Evolutionary conservation across 2,797 vertebrate species (phyloP).

Genomic region (Pantherophis alleghaniensis): DNA sequence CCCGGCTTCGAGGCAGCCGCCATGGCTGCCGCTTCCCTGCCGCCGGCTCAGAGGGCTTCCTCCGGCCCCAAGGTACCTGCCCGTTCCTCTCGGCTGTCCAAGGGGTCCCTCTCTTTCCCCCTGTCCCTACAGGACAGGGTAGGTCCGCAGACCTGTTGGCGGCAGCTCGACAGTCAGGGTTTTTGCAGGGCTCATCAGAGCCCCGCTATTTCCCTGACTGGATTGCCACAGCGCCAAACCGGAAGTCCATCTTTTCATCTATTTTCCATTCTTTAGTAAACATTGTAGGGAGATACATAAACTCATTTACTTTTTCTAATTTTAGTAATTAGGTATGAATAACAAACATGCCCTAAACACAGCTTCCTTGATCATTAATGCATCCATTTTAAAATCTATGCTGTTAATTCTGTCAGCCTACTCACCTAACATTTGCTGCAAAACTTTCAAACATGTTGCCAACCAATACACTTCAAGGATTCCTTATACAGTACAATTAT

Average conservation of each 20-base stretch:
- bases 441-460: neutral
- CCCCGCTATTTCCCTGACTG: too few relatives aligned
- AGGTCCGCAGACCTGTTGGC: too few relatives aligned
- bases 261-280: neutral
- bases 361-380: neutral
- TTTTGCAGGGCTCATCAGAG: too few relatives aligned
- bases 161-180: too few relatives aligned
- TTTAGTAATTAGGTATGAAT: neutral
- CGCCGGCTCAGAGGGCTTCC: too few relatives aligned
- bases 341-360: neutral
- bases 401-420: neutral
- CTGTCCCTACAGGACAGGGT: too few relatives aligned
- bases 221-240: too few relatives aligned
- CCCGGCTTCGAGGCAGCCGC: too few relatives aligned
- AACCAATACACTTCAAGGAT: neutral
- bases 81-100: too few relatives aligned
- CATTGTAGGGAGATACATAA: neutral
- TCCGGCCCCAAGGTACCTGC: too few relatives aligned
- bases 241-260: neutral
- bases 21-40: too few relatives aligned
- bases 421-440: neutral
- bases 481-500: neutral
- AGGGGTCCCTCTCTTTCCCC: too few relatives aligned
- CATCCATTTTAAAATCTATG: neutral
- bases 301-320: neutral